Conservation (phyloP, 92 coral and sea anemone genomes). For the Zoanthus solanderi region DNA sequence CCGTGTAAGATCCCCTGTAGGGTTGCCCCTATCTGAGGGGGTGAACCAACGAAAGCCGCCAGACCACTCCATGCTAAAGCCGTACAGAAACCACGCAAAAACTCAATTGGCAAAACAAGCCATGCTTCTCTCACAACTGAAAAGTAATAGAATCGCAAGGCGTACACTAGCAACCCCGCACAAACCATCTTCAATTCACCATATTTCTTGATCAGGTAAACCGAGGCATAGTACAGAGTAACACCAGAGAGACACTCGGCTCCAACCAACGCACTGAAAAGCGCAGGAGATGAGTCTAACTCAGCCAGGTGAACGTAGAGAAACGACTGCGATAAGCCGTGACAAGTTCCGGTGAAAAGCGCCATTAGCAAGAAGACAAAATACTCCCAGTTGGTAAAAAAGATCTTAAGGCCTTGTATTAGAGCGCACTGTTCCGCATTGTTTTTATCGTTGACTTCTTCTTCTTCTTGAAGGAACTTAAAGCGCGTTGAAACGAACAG, state of each 20-base stretch:
- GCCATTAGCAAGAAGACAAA: slow-evolving; percentile 75
- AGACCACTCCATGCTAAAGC: slow-evolving; percentile 93
- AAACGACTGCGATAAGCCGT: slow-evolving; percentile 81
- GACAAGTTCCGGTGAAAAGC: slow-evolving; percentile 79
- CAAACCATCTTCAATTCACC: slow-evolving; percentile 82
- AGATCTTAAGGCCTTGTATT: slow-evolving; percentile 69
- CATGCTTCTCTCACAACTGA: slow-evolving; percentile 88
- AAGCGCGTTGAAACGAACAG: slow-evolving; percentile 85
- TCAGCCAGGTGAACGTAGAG: slow-evolving; percentile 82
- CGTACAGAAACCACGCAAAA: slow-evolving; percentile 81
- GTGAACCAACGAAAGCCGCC: slow-evolving; percentile 91
- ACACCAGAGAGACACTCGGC: slow-evolving; percentile 86
- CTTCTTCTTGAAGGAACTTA: slow-evolving; percentile 64
- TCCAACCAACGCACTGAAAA: slow-evolving; percentile 83
- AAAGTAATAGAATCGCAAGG: slow-evolving; percentile 85
- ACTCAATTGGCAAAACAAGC: slow-evolving; percentile 91
- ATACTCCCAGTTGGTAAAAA: slow-evolving; percentile 79
- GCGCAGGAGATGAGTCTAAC: slow-evolving; percentile 89
- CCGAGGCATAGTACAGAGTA: slow-evolving; percentile 79
- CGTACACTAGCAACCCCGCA: slow-evolving; percentile 75
- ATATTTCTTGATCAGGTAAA: slow-evolving; percentile 73
- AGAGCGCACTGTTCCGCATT: slow-evolving; percentile 75
- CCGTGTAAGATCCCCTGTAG: slow-evolving; percentile 93
- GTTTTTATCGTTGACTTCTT: slow-evolving; percentile 53
- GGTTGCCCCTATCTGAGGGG: slow-evolving; percentile 99